These are phyloP conservation scores for Benitochromis conjunctus DNA, from an alignment of 2,113 vertebrate species.

Conservation along the genomic window DNA sequence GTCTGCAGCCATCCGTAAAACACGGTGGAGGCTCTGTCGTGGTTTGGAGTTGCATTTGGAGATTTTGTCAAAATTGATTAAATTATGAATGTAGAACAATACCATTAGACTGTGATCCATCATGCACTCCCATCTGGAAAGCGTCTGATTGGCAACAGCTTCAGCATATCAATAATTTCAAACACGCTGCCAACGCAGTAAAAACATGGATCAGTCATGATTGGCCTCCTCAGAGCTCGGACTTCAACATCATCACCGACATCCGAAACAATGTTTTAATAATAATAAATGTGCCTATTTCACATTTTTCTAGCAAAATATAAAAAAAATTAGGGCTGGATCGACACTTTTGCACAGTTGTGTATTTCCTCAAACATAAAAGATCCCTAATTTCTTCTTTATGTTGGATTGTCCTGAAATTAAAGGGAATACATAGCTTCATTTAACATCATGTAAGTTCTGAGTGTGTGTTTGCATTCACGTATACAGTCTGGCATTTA, in stretches of 20 bases:
- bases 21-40: background rate
- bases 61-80: background rate
- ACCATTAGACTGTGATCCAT: background rate
- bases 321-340: background rate
- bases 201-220: background rate
- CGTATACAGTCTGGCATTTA: background rate
- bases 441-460: background rate
- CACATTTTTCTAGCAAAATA: too few relatives aligned
- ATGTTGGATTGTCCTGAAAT: background rate
- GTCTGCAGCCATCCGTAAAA: background rate
- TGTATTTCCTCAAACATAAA: background rate
- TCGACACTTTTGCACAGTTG: background rate
- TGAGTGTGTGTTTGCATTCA: background rate
- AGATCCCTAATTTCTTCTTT: background rate
- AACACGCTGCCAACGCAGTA: background rate
- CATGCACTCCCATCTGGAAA: background rate
- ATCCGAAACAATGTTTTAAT: background rate
- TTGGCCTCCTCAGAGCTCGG: background rate
- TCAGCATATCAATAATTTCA: background rate
- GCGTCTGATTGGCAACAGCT: background rate
- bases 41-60: background rate
- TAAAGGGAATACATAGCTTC: background rate
- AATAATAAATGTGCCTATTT: background rate
- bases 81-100: background rate
- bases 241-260: background rate